phyloP scores from a whole-genome alignment of 2,113 vertebrate species.

The Haemorhous mexicanus region DNA sequence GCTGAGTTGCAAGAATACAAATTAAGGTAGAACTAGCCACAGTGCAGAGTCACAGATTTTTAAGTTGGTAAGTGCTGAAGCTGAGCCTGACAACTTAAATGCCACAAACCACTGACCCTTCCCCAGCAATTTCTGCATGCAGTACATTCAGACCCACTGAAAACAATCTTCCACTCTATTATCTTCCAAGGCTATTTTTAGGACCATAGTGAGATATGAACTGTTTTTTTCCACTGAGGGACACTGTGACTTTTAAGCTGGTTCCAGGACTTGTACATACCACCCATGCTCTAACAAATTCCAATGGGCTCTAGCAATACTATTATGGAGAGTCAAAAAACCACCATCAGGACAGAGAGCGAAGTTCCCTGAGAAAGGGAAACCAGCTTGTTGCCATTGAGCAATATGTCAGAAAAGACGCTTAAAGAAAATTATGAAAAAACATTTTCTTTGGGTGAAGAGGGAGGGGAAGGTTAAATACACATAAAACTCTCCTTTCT shows the following conservation, averaged over 20 bases:
- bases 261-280: constrained; percentile 20
- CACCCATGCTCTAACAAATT: constrained; percentile 5
- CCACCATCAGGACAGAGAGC: not conserved
- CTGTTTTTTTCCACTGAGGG: not conserved
- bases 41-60: not conserved
- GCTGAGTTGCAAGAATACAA: not conserved
- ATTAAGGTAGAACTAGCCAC: not conserved
- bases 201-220: constrained; percentile 21
- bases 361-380: not conserved
- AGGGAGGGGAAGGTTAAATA: not conserved
- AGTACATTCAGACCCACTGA: constrained; percentile 48
- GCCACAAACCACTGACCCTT: not conserved
- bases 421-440: not conserved
- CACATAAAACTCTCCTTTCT: not conserved
- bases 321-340: not conserved
- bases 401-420: not conserved
- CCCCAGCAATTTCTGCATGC: not conserved
- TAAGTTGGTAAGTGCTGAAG: rapidly evolving
- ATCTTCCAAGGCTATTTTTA: constrained; percentile 59
- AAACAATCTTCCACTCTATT: constrained; percentile 30
- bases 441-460: not conserved
- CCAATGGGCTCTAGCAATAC: not conserved
- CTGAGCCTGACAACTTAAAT: not conserved
- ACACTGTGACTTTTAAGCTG: not conserved
- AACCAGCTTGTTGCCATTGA: not conserved